Evolutionary conservation across 2,113 vertebrate genomes (phyloP).

Genomic region (Vimba vimba): DNA sequence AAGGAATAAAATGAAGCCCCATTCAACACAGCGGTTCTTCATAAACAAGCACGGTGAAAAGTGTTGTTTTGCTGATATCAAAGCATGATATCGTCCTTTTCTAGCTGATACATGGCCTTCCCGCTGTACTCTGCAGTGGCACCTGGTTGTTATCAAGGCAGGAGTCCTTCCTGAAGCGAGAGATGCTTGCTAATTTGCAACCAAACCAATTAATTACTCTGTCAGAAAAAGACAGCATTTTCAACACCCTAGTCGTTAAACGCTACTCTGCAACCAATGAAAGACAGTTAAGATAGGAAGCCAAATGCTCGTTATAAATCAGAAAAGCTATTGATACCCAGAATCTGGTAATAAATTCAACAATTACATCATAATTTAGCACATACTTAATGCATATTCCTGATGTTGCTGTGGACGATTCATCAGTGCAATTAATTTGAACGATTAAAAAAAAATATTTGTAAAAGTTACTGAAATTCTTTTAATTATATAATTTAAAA

Average conservation of each 20-base stretch:
- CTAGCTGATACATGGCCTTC: background rate
- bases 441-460: too few relatives aligned
- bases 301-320: background rate
- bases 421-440: background rate
- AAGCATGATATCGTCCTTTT: constrained; percentile 1
- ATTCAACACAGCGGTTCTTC: background rate
- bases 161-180: constrained; percentile 36
- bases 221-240: background rate
- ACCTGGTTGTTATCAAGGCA: constrained; percentile 47
- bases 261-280: background rate
- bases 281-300: background rate
- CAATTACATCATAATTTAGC: background rate
- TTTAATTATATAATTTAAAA: background rate
- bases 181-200: constrained; percentile 36
- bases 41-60: constrained; percentile 32
- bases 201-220: constrained; percentile 48
- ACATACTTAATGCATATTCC: background rate
- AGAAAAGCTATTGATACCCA: background rate
- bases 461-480: background rate
- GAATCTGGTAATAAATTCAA: background rate
- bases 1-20: constrained; percentile 16
- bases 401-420: background rate
- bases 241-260: background rate
- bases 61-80: constrained; percentile 21
- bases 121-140: constrained; percentile 4